Percentiles rank a stretch among this genome's conserved stretches.
phyloP scores from a whole-genome alignment of 2,797 vertebrate species.

The Nannoperca obscura region DNA sequence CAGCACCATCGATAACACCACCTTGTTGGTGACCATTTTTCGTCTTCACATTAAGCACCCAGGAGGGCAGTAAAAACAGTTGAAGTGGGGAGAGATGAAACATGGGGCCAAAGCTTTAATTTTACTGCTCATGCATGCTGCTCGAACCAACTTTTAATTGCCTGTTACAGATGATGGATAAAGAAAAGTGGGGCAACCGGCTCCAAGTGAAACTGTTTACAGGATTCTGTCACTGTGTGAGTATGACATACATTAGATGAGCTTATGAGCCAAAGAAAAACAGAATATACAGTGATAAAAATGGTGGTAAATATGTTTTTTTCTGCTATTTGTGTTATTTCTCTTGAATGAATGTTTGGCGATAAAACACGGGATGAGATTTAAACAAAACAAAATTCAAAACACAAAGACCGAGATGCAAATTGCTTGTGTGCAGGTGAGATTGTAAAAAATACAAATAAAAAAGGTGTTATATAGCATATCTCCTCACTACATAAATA shows the following conservation, averaged over 20 bases:
- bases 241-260: background rate
- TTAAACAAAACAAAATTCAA: background rate
- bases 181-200: background rate
- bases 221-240: slow-evolving; percentile 7
- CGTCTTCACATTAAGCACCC: slow-evolving; percentile 27
- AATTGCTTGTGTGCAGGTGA: slow-evolving; percentile 51
- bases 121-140: slow-evolving; percentile 24
- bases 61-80: slow-evolving; percentile 40
- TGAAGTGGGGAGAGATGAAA: slow-evolving; percentile 39
- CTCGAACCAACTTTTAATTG: slow-evolving; percentile 47
- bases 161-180: slow-evolving; percentile 44
- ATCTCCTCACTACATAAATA: slow-evolving; percentile 20
- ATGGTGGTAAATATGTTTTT: slow-evolving; percentile 20
- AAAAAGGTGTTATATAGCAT: slow-evolving; percentile 39
- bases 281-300: slow-evolving; percentile 18
- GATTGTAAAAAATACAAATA: slow-evolving; percentile 21
- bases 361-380: slow-evolving; percentile 42
- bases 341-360: slow-evolving; percentile 7
- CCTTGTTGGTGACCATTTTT: slow-evolving; percentile 61
- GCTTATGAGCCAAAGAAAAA: slow-evolving; percentile 13
- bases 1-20: slow-evolving; percentile 60
- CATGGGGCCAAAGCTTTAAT: slow-evolving; percentile 34
- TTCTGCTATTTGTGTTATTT: slow-evolving; percentile 4
- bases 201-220: slow-evolving; percentile 11
- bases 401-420: slow-evolving; percentile 39